A percentile compares a stretch with the other conserved stretches of the same genome.
Evolutionary conservation across 2,113 vertebrate species (phyloP).

Genomic region (Crotalus viridis): DNA sequence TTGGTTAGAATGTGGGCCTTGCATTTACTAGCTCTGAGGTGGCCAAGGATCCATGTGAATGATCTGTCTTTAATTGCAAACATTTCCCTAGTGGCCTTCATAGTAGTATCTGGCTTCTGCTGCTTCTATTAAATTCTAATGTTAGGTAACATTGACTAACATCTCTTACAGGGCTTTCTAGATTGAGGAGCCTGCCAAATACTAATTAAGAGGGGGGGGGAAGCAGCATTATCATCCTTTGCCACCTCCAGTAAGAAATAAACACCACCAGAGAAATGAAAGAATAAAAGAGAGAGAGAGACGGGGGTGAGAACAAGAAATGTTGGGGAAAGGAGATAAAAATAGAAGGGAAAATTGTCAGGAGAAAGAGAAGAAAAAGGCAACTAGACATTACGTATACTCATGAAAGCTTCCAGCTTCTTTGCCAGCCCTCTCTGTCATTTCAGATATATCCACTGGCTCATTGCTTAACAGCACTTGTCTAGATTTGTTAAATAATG

Average conservation of each 20-base stretch:
- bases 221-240: not conserved
- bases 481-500: not conserved
- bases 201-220: not conserved
- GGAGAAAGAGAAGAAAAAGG: not conserved
- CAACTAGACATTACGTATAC: not conserved
- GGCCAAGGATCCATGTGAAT: not conserved
- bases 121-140: not conserved
- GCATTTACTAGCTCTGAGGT: not conserved
- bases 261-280: not conserved
- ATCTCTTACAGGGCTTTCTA: not conserved
- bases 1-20: not conserved
- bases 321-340: not conserved
- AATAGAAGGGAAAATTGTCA: not conserved
- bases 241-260: not conserved
- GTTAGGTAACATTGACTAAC: not conserved
- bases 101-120: not conserved
- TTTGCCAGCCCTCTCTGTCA: fast-evolving
- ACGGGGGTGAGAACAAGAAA: not conserved
- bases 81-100: not conserved
- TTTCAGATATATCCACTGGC: not conserved
- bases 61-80: not conserved
- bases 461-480: not conserved
- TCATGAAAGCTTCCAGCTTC: not conserved
- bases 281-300: not conserved
- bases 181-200: not conserved